Evolutionary conservation across 2,888 invertebrate genomes (phyloP), one percentile per base, ranked within the genome.

Genomic region (Melanotus villosus): DNA sequence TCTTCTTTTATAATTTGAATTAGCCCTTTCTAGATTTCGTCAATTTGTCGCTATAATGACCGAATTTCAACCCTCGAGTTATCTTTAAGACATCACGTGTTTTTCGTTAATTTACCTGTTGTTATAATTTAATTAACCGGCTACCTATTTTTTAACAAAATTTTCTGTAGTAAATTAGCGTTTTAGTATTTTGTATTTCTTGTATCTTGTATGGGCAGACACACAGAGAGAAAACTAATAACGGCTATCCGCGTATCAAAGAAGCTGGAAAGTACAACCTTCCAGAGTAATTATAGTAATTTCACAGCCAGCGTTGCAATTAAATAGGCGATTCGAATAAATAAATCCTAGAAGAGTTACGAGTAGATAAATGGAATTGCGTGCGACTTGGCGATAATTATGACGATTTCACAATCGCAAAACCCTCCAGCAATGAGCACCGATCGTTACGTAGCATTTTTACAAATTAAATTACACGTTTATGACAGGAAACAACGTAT

Each of bases 1-100:
- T 16, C n/a, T 45, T 68, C 63, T 68, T 68, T 62, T n/a, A n/a
- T n/a, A n/a, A n/a, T n/a, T n/a, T n/a, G n/a, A n/a, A n/a, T n/a
- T 9, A 26, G 56, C 30, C 54, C 56, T 56, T 43, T 54, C 54
- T 56, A 19, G 36, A 65, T 57, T 75, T 74, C 62, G 72, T 75
- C 78, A 77, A 78, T 78, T 78, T 78, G 78, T 77, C 77, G 77
- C 72, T 77, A 71, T 77, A 78, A 77, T 77, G 66, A 73, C 68
- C 47, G 68, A 75, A 77, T 75, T 75, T 76, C 75, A 77, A 70
- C 76, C 57, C 54, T 12, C 18, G 4, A 18, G 14, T 66, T 70
- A 63, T 66, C 65, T 34, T n/a, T n/a, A n/a, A 5, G 2, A 12
- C 26, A 47, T 57, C 23, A 56, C 30, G 9, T 34, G 23, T 68